phyloP scores from a whole-genome alignment of 2,797 vertebrate species.

The Malacoraja senta region DNA sequence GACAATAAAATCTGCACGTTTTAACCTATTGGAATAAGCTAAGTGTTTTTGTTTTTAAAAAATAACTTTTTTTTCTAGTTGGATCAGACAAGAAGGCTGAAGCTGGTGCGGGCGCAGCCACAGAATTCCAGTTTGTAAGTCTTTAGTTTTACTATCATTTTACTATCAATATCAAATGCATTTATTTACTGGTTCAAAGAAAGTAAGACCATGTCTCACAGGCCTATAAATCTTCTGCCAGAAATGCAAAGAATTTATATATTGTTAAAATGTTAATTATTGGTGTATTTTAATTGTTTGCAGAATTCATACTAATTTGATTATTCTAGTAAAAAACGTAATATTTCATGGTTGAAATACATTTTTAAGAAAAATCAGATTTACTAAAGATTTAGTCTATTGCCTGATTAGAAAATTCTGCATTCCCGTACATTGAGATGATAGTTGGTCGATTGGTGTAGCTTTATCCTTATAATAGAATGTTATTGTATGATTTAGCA shows the following conservation, averaged over 20 bases:
- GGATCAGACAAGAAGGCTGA: conserved; percentile 97
- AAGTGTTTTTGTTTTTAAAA: not conserved
- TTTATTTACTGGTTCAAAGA: not conserved
- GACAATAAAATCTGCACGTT: not conserved
- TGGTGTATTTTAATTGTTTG: not conserved
- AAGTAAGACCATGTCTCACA: not conserved
- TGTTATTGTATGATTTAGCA: not conserved
- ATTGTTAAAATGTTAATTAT: not conserved
- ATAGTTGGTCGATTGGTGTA: not conserved
- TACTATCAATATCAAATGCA: not conserved
- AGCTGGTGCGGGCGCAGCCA: conserved; percentile 91
- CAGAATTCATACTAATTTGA: not conserved
- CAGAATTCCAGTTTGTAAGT: conserved; percentile 98
- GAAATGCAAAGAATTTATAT: not conserved
- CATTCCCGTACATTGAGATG: not conserved
- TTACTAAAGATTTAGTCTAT: not conserved
- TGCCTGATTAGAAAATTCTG: not conserved
- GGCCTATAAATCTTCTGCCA: not conserved
- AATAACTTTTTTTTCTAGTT: conserved; percentile 56
- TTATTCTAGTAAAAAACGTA: not conserved
- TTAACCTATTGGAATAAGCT: not conserved
- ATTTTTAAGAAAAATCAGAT: not conserved
- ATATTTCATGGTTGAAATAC: not conserved
- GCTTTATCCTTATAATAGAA: not conserved
- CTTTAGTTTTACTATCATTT: conserved; percentile 12